Percentiles rank a stretch among this genome's conserved stretches.
phyloP scores from a whole-genome alignment of 2,797 vertebrate genomes.

The Lycodopsis pacificus region DNA sequence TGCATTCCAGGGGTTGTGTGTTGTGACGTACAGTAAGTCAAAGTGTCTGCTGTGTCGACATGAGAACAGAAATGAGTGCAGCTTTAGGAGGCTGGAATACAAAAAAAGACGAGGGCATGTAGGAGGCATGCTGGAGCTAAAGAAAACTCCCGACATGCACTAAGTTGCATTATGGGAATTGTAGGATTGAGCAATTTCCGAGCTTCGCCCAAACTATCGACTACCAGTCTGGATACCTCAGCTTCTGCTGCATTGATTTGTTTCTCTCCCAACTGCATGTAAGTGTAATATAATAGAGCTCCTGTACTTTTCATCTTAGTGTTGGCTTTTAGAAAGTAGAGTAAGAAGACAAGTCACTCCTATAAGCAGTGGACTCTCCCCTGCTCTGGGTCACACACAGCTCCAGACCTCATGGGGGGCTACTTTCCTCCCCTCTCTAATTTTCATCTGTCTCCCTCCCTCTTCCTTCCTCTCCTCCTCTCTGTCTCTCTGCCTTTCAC shows the following conservation, averaged over 20 bases:
- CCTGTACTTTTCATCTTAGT: constrained; percentile 9
- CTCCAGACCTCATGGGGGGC: constrained; percentile 39
- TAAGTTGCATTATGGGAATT: constrained; percentile 7
- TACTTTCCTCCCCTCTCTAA: constrained; percentile 48
- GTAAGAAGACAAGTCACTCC: constrained; percentile 7
- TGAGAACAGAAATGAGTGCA: too few species aligned
- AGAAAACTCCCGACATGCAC: not conserved
- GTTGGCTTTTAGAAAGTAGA: constrained; percentile 34
- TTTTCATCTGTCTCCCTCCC: constrained; percentile 57
- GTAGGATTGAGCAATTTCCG: not conserved
- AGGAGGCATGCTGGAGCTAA: not conserved
- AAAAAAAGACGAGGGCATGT: not conserved
- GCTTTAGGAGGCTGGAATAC: too few species aligned
- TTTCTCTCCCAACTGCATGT: not conserved
- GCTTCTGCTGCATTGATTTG: not conserved
- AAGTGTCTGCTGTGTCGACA: not conserved
- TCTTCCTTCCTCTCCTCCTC: constrained; percentile 69
- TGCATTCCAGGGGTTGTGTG: not conserved
- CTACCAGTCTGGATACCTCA: not conserved
- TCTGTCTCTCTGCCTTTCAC: constrained; percentile 64
- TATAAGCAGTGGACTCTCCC: not conserved
- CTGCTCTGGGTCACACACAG: constrained; percentile 14
- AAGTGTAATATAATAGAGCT: not conserved
- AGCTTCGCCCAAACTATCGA: not conserved
- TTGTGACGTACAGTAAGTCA: too few species aligned